Evolutionary conservation across 2,113 vertebrate species (phyloP).

Genomic region (Myotis yumanensis): DNA sequence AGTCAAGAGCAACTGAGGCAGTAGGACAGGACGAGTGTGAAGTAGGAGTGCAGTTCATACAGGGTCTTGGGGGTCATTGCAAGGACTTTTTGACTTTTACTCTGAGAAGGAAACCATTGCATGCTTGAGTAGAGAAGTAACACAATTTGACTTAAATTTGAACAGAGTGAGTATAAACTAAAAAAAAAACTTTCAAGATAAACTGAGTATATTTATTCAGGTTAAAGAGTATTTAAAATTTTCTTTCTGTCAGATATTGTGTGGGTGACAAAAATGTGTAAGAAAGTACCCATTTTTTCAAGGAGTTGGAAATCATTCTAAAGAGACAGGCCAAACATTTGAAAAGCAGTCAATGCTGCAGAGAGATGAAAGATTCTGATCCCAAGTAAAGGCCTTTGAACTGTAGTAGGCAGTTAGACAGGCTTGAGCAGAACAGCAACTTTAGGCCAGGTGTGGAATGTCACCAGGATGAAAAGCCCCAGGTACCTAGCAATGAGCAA

Average conservation of each 20-base stretch:
- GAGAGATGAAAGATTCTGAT: neutral
- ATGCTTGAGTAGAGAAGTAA: neutral
- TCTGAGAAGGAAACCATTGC: neutral
- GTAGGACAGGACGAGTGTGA: neutral
- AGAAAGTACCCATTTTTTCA: neutral
- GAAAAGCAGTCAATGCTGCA: neutral
- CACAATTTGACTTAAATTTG: neutral
- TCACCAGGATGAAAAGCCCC: neutral
- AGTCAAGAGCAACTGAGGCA: neutral
- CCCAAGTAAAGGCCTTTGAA: neutral
- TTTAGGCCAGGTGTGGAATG: neutral
- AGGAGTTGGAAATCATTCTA: neutral
- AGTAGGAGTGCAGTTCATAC: neutral
- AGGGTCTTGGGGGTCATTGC: no score
- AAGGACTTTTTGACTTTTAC: neutral
- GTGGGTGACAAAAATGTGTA: neutral
- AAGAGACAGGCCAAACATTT: neutral
- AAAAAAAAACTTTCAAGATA: neutral
- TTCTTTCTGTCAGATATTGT: neutral
- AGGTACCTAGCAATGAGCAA: neutral
- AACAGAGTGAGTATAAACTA: neutral
- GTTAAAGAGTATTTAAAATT: conserved; percentile 15
- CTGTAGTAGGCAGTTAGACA: neutral
- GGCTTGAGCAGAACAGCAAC: neutral
- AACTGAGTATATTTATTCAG: conserved; percentile 13